Evolutionary conservation across 1,140 invertebrate genomes (phyloP).

Genomic region (Paralvinella palmiformis): DNA sequence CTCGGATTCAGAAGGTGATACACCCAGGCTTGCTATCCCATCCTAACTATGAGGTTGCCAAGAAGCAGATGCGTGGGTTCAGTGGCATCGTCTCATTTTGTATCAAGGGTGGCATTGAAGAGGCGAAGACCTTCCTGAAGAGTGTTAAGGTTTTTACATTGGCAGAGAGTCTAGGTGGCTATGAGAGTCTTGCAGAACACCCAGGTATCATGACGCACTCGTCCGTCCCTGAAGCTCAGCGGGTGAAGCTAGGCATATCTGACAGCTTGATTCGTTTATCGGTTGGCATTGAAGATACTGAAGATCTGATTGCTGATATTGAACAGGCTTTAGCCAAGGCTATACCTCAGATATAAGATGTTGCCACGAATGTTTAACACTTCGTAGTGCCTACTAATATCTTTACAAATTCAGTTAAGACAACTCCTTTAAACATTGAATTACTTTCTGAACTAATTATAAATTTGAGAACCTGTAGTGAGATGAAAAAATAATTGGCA

Average conservation of each 20-base stretch:
- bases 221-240: slow-evolving; percentile 58
- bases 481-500: no score
- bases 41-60: slow-evolving; percentile 78
- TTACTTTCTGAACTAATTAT: no score
- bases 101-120: slow-evolving; percentile 61
- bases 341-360: no score
- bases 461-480: no score
- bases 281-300: slow-evolving; percentile 80
- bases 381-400: no score
- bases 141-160: slow-evolving; percentile 60
- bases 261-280: slow-evolving; percentile 84
- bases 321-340: slow-evolving; percentile 62
- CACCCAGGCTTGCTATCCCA: slow-evolving; percentile 86
- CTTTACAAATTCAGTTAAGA: no score
- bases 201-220: slow-evolving; percentile 54
- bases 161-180: slow-evolving; percentile 94
- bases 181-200: slow-evolving; percentile 74
- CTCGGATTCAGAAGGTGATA: slow-evolving; percentile 70
- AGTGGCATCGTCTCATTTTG: slow-evolving; percentile 74
- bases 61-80: slow-evolving; percentile 78
- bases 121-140: slow-evolving; percentile 66
- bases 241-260: slow-evolving; percentile 72
- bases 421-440: no score
- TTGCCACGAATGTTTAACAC: no score
- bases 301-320: slow-evolving; percentile 84